Evolutionary conservation across 2,888 invertebrate genomes (phyloP).

Genomic region (Embidobia sp.): DNA sequence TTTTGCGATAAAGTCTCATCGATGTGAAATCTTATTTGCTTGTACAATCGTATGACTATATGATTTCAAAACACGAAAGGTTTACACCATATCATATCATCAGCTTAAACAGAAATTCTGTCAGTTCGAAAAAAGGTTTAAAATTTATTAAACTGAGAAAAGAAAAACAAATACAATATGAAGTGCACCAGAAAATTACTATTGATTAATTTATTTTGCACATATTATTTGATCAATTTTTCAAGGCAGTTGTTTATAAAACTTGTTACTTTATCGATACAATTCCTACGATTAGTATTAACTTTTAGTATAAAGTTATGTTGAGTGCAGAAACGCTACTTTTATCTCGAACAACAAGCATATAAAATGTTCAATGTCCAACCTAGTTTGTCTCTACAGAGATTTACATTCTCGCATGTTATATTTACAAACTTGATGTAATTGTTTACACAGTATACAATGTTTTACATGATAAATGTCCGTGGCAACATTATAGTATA

Average conservation of each 20-base stretch:
- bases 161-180: background rate
- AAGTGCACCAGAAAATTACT: too few relatives aligned
- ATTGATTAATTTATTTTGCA: too few relatives aligned
- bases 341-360: background rate
- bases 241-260: too few relatives aligned
- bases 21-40: background rate
- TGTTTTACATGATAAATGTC: constrained; percentile 4
- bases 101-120: background rate
- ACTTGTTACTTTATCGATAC: too few relatives aligned
- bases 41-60: background rate
- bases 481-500: constrained; percentile 1
- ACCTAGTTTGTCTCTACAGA: background rate
- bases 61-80: constrained; percentile 1
- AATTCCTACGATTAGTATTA: too few relatives aligned
- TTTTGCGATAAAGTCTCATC: background rate
- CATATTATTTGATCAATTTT: too few relatives aligned
- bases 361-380: background rate
- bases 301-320: too few relatives aligned
- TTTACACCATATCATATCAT: background rate
- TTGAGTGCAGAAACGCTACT: too few relatives aligned
- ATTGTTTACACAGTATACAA: background rate
- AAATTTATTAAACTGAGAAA: constrained; percentile 11
- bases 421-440: constrained; percentile 3
- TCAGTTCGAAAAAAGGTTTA: background rate
- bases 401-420: background rate